Evolutionary conservation across 2,797 vertebrate species (phyloP).

Genomic region (Leptodactylus fallax): DNA sequence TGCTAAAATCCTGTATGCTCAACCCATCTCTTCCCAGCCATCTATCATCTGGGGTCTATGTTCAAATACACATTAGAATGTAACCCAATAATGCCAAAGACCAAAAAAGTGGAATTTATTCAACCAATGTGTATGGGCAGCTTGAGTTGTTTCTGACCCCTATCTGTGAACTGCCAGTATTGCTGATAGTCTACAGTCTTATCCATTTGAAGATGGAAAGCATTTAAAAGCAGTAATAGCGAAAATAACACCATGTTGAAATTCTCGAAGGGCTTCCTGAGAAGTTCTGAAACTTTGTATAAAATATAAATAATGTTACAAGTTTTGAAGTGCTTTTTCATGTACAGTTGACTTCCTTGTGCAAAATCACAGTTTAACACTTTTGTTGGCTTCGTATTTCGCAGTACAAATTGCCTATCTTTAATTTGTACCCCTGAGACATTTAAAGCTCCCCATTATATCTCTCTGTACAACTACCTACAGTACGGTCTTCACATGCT

Average conservation of each 20-base stretch:
- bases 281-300: not conserved
- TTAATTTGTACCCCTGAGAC: conserved; percentile 16
- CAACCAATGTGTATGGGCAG: not conserved
- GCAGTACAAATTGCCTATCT: not conserved
- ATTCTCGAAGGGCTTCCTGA: not conserved
- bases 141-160: not conserved
- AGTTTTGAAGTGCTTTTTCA: not conserved
- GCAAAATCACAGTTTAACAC: conserved; percentile 31
- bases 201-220: not conserved
- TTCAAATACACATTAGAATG: not conserved
- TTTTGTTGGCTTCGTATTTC: not conserved
- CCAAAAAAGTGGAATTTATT: not conserved
- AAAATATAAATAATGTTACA: not conserved
- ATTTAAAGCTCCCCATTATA: conserved; percentile 6
- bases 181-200: not conserved
- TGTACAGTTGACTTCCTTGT: not conserved
- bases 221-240: not conserved
- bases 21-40: not conserved
- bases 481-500: not conserved
- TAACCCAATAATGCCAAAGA: not conserved
- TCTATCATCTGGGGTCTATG: not conserved
- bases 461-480: not conserved
- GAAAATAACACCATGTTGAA: not conserved
- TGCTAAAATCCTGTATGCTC: not conserved
- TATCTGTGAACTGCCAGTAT: not conserved